These are phyloP conservation scores for Cataglyphis hispanica DNA, from an alignment of 1,140 invertebrate species.

Conservation along the genomic window DNA sequence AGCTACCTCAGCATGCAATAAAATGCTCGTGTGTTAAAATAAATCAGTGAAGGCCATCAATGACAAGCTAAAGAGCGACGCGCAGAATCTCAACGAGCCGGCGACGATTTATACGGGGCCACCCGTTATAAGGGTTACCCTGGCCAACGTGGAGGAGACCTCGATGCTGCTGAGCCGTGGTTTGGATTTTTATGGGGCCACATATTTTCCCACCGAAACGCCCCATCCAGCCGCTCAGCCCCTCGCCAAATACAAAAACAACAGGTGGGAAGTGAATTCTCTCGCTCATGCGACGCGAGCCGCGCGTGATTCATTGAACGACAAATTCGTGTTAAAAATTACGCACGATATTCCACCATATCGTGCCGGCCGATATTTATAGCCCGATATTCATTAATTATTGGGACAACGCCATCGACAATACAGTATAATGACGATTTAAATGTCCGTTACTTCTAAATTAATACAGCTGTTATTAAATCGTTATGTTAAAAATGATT, in stretches of 20 bases:
- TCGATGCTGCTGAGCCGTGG: slow-evolving; percentile 93
- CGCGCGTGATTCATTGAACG: slow-evolving; percentile 46
- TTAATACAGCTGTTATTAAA: slow-evolving; percentile 32
- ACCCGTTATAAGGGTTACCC: slow-evolving; percentile 90
- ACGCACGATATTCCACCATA: slow-evolving; percentile 14
- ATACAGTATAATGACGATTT: slow-evolving; percentile 23
- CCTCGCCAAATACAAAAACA: slow-evolving; percentile 86
- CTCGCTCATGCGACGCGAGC: slow-evolving; percentile 39
- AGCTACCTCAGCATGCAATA: slow-evolving; percentile 25
- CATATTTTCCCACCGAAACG: slow-evolving; percentile 93
- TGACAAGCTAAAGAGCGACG: slow-evolving; percentile 84
- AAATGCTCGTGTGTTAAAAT: slow-evolving; percentile 59
- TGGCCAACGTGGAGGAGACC: slow-evolving; percentile 93
- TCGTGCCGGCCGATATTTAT: slow-evolving; percentile 28
- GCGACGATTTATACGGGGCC: slow-evolving; percentile 86
- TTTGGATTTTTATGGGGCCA: slow-evolving; percentile 94
- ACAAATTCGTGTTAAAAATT: slow-evolving; percentile 60
- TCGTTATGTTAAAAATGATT: background rate
- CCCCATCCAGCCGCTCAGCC: slow-evolving; percentile 88
- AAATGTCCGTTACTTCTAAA: slow-evolving; percentile 48
- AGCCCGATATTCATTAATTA: slow-evolving; percentile 45
- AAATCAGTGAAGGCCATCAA: slow-evolving; percentile 84
- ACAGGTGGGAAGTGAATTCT: slow-evolving; percentile 81
- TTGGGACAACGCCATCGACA: background rate
- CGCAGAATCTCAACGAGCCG: slow-evolving; percentile 87